Evolutionary conservation across 2,888 invertebrate genomes (phyloP), one percentile per base, ranked within the genome.

Genomic region (Trimorus sp.): DNA sequence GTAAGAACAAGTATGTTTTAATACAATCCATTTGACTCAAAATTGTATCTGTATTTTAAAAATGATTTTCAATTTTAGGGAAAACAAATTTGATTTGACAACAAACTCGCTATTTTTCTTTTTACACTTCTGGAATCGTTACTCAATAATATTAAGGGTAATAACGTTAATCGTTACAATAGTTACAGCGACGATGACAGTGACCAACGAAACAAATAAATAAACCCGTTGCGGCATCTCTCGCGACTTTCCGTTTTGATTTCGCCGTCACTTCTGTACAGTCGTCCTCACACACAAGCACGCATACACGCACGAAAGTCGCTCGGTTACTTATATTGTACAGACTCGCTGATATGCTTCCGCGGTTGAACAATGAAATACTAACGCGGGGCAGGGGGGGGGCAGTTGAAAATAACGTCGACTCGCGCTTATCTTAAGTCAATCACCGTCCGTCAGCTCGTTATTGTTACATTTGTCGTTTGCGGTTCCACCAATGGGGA

Each of bases 231-330:
- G 26, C 26, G 26, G 26, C 26, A 26, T 26, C 26, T 26, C 4
- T 26, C 26, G 26, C 26, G 26, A 3, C 4, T 26, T 26, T 26
- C 75, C 65, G 54, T 79, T 79, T 75, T 53, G 53, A 71, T 62
- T 45, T 66, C 74, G 81, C 40, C 76, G 62, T 83, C 69, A 9
- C 40, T 73, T 73, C 56, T 73, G 73, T 73, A 73, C 73, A 79
- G 69, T 84, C 87, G 69, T 84, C 87, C 86, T 86, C 85, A 87
- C 84, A 85, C 75, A 66, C 38, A 51, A 54, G 48, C 45, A n/a
- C 54, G 45, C 85, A 84, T 83, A 85, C 84, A 85, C 71, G 62
- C 69, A 73, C 69, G 79, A 76, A 83, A 70, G 65, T 53, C 78
- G 16, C 63, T 74, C 81, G 82, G 75, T 80, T 83, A 85, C 53